Percentiles rank a stretch among this genome's conserved stretches.
phyloP scores from a whole-genome alignment of 1,140 invertebrate genomes.

The Scaptomyza graminum region DNA sequence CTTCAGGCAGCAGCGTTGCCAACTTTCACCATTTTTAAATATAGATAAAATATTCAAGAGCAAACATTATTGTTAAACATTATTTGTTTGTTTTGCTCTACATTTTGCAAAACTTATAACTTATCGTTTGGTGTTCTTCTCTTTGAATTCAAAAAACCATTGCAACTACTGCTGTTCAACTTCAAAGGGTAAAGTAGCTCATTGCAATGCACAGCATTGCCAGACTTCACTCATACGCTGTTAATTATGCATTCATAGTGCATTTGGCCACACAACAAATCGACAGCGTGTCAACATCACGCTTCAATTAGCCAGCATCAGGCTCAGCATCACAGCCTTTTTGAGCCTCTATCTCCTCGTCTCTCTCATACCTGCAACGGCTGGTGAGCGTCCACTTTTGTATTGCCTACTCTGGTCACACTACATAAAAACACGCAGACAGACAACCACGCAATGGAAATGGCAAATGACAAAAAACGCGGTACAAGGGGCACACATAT shows the following conservation, averaged over 20 bases:
- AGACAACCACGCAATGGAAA: slow-evolving; percentile 2
- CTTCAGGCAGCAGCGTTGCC: slow-evolving; percentile 19
- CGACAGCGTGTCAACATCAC: slow-evolving; percentile 66
- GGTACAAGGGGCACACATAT: slow-evolving; percentile 42
- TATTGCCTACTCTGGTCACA: slow-evolving; percentile 11
- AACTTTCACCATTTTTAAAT: slow-evolving; percentile 22
- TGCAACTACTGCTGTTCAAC: too few relatives aligned
- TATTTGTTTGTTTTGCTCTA: too few relatives aligned
- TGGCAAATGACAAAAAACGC: neutral
- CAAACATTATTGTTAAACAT: too few relatives aligned
- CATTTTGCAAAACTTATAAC: slow-evolving; percentile 5
- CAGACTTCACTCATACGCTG: slow-evolving; percentile 41
- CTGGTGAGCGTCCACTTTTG: neutral
- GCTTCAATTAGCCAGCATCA: slow-evolving; percentile 61
- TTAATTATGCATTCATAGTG: slow-evolving; percentile 76
- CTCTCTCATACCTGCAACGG: neutral
- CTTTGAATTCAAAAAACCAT: too few relatives aligned
- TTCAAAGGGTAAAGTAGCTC: neutral
- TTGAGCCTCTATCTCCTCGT: neutral
- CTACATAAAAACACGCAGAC: slow-evolving; percentile 30
- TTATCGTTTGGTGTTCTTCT: too few relatives aligned
- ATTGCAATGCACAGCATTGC: slow-evolving; percentile 33
- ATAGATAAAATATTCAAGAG: too few relatives aligned
- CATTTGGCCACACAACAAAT: slow-evolving; percentile 42
- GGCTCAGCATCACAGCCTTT: slow-evolving; percentile 10